Evolutionary conservation across 2,113 vertebrate species (phyloP).

Genomic region (Menura novaehollandiae): DNA sequence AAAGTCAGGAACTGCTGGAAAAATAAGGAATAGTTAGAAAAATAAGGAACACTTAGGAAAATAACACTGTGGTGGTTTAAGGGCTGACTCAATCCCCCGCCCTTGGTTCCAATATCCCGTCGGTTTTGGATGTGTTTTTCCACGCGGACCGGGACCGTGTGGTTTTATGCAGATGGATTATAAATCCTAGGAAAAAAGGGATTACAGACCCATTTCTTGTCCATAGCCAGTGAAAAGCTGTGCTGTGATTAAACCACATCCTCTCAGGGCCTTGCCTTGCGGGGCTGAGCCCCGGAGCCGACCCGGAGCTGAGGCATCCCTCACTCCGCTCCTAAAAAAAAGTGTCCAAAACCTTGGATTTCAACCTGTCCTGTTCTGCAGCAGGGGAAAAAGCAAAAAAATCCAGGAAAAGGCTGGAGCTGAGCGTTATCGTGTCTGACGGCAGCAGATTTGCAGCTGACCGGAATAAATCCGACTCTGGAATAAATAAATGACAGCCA

Average conservation of each 20-base stretch:
- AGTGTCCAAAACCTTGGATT: not conserved
- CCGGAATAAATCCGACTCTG: not conserved
- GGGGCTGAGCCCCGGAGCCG: not conserved
- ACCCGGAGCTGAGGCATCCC: not conserved
- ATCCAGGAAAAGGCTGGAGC: not conserved
- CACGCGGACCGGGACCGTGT: rapidly evolving
- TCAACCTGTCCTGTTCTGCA: not conserved
- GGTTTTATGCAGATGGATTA: not conserved
- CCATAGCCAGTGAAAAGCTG: not conserved
- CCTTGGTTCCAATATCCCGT: not conserved
- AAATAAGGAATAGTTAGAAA: not conserved
- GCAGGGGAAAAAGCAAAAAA: not conserved
- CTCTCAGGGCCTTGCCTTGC: rapidly evolving
- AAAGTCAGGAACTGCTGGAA: not conserved
- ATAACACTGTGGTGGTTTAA: not conserved
- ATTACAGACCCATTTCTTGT: not conserved
- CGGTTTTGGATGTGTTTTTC: not conserved
- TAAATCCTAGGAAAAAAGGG: not conserved
- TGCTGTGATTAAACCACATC: not conserved
- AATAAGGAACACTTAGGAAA: not conserved
- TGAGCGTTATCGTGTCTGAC: not conserved
- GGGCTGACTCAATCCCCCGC: too few relatives aligned
- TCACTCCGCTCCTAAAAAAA: not conserved
- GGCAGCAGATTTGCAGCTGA: not conserved
- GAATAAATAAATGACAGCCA: not conserved